phyloP scores from a whole-genome alignment of 2,888 invertebrate species.

The Drosophila putrida region DNA sequence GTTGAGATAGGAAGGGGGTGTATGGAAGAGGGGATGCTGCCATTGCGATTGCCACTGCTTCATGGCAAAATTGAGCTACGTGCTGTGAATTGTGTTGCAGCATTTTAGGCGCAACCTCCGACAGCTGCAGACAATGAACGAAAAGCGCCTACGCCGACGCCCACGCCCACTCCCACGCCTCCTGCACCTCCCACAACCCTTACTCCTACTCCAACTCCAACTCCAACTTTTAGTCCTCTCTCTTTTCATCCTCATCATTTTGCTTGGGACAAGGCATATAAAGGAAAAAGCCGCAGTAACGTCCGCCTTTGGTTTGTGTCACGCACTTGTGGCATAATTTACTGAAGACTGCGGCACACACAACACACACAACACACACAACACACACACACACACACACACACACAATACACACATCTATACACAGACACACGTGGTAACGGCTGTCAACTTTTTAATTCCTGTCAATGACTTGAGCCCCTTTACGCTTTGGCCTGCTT shows the following conservation, averaged over 20 bases:
- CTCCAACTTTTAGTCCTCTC: neutral
- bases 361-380: slow-evolving; percentile 14
- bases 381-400: slow-evolving; percentile 15
- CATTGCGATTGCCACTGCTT: slow-evolving; percentile 37
- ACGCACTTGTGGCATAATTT: slow-evolving; percentile 79
- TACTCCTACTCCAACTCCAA: neutral
- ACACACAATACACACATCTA: neutral
- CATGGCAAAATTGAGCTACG: slow-evolving; percentile 73
- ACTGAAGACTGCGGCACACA: slow-evolving; percentile 60
- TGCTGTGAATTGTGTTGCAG: slow-evolving; percentile 78
- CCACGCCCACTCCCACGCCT: slow-evolving; percentile 20
- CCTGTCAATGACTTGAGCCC: slow-evolving; percentile 75
- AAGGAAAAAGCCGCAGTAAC: slow-evolving; percentile 44
- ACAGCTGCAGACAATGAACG: slow-evolving; percentile 74
- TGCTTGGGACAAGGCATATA: neutral
- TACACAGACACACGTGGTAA: slow-evolving; percentile 24
- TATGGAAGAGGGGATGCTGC: neutral
- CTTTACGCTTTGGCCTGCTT: slow-evolving; percentile 40
- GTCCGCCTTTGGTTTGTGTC: slow-evolving; percentile 62
- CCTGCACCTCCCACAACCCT: slow-evolving; percentile 1
- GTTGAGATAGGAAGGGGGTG: neutral
- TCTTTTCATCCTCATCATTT: neutral
- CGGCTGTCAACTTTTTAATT: slow-evolving; percentile 77
- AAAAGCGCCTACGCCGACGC: slow-evolving; percentile 24
- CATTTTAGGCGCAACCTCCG: slow-evolving; percentile 68